Evolutionary conservation across 2,113 vertebrate species (phyloP).

Genomic region (Chlamydotis undulata): DNA sequence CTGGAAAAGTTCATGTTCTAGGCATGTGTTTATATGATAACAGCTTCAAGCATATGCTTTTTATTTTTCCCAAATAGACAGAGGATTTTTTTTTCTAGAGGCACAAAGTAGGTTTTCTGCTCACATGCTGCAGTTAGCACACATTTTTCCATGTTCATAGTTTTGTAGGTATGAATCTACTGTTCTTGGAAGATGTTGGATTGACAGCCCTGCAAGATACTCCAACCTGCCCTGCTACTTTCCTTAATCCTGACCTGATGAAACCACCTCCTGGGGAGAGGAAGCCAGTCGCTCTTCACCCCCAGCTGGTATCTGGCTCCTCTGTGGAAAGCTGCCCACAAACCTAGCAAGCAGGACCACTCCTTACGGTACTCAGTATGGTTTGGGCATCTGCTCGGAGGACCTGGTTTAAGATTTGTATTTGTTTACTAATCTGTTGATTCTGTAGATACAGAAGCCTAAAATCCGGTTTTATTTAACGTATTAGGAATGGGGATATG

Average conservation of each 20-base stretch:
- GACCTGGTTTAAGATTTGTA: not conserved
- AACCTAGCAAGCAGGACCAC: not conserved
- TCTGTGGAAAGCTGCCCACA: not conserved
- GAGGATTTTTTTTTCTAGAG: not conserved
- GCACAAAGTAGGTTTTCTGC: not conserved
- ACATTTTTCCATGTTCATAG: not conserved
- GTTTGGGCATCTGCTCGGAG: not conserved
- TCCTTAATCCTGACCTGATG: not conserved
- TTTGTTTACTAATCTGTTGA: not conserved
- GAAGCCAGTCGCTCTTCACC: not conserved
- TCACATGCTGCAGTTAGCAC: not conserved
- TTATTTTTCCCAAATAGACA: constrained; percentile 20
- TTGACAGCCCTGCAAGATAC: not conserved
- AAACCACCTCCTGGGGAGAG: not conserved
- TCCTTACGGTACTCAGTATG: not conserved
- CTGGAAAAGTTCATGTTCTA: constrained; percentile 27
- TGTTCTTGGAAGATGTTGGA: not conserved
- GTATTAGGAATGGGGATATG: not conserved
- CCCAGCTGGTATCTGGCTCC: not conserved
- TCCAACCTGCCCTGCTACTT: not conserved
- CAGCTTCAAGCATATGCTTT: constrained; percentile 32
- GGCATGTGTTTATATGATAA: constrained; percentile 33
- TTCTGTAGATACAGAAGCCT: not conserved
- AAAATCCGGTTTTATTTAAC: not conserved
- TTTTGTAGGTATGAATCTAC: not conserved